Evolutionary conservation across 1,140 invertebrate genomes (phyloP), one percentile per base, ranked within the genome.

Genomic region (Daktulosphaira vitifoliae): DNA sequence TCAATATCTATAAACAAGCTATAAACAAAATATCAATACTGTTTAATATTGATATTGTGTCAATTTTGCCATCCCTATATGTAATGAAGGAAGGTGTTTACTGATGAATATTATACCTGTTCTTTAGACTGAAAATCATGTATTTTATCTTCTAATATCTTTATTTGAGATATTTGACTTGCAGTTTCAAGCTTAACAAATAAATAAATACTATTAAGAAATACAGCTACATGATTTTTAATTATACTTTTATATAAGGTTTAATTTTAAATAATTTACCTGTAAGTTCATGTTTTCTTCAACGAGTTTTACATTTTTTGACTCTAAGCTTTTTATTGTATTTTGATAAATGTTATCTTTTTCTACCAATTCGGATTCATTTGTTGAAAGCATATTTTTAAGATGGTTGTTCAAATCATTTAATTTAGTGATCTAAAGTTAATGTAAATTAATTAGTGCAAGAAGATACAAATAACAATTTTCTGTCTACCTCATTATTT

Each of bases 351-450:
- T 48, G 15, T 48, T 46, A 46, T 48, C 23, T 46, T 62, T 48
- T 48, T 62, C 56, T 3, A 25, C 16, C 25, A 62, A 25, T 48
- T 62, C 46, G 20, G 18, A 20, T 62, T 62, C 56, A 46, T 48
- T 46, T 13, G 13, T 2, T 20, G 25, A 48, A 39, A 62, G 20
- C 18, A 62, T 33, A 11, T 33, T 48, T 15, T 48, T 62, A 7
- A 62, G 29, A 62, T 62, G 20, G 29, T 46, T 48, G 15, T 38
- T 62, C 44, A 42, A 62, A 62, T 62, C 56, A 46, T 62, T 62
- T 6, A 62, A 33, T 29, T 48, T 33, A 29, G 20, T 29, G 18
- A 62, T 62, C 56, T 62, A 48, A 26, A 62, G 20, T 33, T 6
- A 11, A 33, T 20, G 8, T 3, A n/a, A 9, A 50, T 46, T 20